These are phyloP conservation scores for Ancistrus triradiatus DNA, from an alignment of 2,113 vertebrate species.

Conservation along the genomic window DNA sequence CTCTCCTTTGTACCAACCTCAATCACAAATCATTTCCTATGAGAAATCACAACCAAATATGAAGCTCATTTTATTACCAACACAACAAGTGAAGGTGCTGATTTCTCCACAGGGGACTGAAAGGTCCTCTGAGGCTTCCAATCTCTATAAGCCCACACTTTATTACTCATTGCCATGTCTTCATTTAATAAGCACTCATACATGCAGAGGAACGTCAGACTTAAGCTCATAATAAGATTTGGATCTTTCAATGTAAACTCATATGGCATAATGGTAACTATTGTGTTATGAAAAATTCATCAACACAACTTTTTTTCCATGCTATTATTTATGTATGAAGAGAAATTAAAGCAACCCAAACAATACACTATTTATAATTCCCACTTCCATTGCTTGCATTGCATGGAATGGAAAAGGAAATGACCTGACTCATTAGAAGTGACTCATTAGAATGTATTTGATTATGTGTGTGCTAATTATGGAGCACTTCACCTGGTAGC, in stretches of 20 bases:
- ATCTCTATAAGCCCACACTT: too few species aligned
- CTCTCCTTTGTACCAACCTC: neutral
- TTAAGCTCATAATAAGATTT: constrained; percentile 16
- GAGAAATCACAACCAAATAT: neutral
- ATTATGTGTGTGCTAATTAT: constrained; percentile 44
- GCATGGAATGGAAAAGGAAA: constrained; percentile 31
- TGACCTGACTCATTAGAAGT: constrained; percentile 41
- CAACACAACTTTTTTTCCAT: constrained; percentile 48
- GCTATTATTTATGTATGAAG: constrained; percentile 48
- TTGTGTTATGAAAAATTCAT: constrained; percentile 60
- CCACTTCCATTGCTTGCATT: constrained; percentile 37
- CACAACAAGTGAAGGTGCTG: too few species aligned
- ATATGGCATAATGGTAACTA: constrained; percentile 25
- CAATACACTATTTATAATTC: constrained; percentile 43
- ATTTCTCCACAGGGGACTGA: too few species aligned
- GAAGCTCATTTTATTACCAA: too few species aligned
- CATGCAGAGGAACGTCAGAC: neutral
- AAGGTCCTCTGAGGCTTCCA: too few species aligned
- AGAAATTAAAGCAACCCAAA: constrained; percentile 46
- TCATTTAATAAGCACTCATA: constrained; percentile 8
- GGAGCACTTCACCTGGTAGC: neutral
- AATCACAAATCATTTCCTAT: neutral
- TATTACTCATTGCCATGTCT: neutral
- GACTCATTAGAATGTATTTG: constrained; percentile 30
- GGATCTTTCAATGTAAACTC: constrained; percentile 4